Evolutionary conservation across 2,888 invertebrate species (phyloP).

Genomic region (Branchellion lobata): DNA sequence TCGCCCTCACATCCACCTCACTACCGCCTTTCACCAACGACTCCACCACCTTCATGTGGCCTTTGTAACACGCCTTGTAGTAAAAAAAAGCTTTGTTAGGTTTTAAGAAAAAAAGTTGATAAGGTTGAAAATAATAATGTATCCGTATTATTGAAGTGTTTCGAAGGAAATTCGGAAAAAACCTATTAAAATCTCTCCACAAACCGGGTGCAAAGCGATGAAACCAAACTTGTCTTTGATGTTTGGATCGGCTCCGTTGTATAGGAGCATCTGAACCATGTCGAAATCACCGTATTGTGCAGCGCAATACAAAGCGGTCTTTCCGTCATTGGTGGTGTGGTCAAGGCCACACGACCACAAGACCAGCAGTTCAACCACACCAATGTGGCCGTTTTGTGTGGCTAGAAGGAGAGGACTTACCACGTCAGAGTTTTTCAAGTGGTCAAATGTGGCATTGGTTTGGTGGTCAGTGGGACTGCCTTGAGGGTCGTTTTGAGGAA

Average conservation of each 20-base stretch:
- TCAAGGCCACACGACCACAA: slow-evolving; percentile 50
- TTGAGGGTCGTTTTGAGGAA: too few relatives aligned
- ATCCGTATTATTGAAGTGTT: too few relatives aligned
- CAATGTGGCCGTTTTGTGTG: slow-evolving; percentile 53
- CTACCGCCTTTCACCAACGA: slow-evolving; percentile 53
- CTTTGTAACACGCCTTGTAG: slow-evolving; percentile 52
- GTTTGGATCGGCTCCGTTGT: slow-evolving; percentile 50
- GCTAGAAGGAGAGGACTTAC: slow-evolving; percentile 51
- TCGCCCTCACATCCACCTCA: slow-evolving; percentile 45
- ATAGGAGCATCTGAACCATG: slow-evolving; percentile 53
- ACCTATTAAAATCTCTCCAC: too few relatives aligned
- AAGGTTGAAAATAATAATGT: too few relatives aligned
- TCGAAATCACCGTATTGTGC: slow-evolving; percentile 53
- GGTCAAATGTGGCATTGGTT: neutral
- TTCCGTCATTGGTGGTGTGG: slow-evolving; percentile 49
- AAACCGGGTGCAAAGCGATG: slow-evolving; percentile 51
- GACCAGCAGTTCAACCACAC: slow-evolving; percentile 51
- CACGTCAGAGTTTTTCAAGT: slow-evolving; percentile 40
- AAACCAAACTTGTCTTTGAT: slow-evolving; percentile 51
- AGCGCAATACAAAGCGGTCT: slow-evolving; percentile 52
- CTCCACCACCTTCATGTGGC: slow-evolving; percentile 52
- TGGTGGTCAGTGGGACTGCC: neutral
- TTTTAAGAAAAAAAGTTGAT: too few relatives aligned
- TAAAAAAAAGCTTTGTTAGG: neutral
- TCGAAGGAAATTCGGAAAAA: too few relatives aligned